Conservation (phyloP, 2,113 vertebrate species). For the Archilochus colubris region DNA sequence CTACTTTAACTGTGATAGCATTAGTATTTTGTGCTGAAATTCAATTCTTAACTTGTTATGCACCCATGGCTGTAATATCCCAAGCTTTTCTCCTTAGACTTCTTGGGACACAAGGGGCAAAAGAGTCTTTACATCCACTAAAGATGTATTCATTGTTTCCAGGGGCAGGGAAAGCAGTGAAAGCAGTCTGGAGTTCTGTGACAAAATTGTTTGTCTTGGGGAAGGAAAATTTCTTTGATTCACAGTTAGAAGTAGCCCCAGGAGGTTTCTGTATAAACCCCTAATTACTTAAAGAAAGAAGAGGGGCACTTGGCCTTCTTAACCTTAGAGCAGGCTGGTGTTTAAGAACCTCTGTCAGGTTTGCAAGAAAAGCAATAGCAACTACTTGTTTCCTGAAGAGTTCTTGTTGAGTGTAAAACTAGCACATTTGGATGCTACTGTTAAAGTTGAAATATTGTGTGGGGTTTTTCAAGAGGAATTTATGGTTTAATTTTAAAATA, state of each 20-base stretch:
- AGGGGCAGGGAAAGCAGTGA: too few relatives aligned
- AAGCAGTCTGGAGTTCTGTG: not conserved
- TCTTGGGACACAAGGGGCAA: not conserved
- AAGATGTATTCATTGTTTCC: rapidly evolving
- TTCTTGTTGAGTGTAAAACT: not conserved
- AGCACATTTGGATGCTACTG: not conserved
- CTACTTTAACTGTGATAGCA: not conserved
- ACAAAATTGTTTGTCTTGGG: not conserved
- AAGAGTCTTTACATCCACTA: not conserved
- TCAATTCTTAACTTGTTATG: not conserved
- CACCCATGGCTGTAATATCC: not conserved
- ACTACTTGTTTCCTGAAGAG: not conserved
- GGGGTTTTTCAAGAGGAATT: not conserved
- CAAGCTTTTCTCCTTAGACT: not conserved
- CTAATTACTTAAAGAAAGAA: not conserved
- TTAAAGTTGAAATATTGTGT: not conserved
- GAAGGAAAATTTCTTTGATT: not conserved
- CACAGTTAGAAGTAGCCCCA: not conserved
- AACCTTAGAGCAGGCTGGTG: not conserved
- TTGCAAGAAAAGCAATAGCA: not conserved
- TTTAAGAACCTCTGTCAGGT: not conserved
- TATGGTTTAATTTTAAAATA: not conserved
- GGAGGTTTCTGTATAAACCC: not conserved
- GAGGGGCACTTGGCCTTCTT: not conserved
- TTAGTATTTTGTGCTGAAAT: not conserved